A percentile compares a stretch with the other conserved stretches of the same genome.
Conservation (phyloP, 2,113 vertebrate species). For the Dipodomys spectabilis region DNA sequence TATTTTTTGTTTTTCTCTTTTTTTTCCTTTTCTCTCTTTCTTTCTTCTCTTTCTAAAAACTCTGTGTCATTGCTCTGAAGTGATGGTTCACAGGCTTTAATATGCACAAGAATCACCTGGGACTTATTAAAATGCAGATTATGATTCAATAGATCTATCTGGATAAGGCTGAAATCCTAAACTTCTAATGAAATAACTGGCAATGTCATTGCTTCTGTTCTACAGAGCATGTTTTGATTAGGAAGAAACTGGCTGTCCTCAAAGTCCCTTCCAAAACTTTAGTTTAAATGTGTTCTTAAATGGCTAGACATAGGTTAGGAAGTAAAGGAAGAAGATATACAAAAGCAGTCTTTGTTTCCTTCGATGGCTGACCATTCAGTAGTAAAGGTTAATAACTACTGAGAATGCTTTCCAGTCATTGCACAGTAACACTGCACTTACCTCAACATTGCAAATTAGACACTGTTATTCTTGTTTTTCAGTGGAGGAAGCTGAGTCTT, state of each 20-base stretch:
- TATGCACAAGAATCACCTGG: background rate
- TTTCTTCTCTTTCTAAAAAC: background rate
- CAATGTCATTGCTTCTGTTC: background rate
- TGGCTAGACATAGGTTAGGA: background rate
- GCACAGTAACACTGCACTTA: background rate
- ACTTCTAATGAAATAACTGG: background rate
- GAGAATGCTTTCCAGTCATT: background rate
- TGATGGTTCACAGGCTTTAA: background rate
- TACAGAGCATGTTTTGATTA: background rate
- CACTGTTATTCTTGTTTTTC: background rate
- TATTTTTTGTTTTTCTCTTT: background rate
- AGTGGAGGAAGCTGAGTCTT: conserved; percentile 9
- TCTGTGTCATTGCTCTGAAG: background rate
- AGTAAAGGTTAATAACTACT: background rate
- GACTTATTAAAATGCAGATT: background rate
- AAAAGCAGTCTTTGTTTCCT: background rate
- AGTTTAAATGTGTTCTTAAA: conserved; percentile 27
- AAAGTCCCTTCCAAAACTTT: background rate
- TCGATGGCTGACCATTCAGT: background rate
- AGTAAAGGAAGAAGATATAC: background rate
- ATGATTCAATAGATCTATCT: background rate
- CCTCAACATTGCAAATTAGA: background rate
- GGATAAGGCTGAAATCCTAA: background rate
- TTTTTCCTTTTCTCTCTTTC: too few species aligned
- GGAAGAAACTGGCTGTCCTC: background rate